Evolutionary conservation across 2,888 invertebrate species (phyloP).

Genomic region (Serrognathus titanus): DNA sequence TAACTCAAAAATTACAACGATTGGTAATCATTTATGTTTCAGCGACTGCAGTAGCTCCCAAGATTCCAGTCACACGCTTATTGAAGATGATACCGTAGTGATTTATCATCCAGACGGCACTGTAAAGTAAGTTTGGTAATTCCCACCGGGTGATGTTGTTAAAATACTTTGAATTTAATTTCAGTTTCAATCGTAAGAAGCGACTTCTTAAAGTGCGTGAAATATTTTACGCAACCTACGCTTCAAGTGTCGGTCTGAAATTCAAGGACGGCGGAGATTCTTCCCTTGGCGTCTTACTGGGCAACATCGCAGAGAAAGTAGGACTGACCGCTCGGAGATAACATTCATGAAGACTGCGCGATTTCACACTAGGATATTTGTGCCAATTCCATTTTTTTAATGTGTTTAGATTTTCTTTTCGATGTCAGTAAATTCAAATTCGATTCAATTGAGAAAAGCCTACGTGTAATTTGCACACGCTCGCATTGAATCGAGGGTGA

Average conservation of each 20-base stretch:
- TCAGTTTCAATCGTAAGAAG: slow-evolving; percentile 50
- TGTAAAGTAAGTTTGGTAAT: slow-evolving; percentile 28
- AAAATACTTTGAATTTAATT: slow-evolving; percentile 14
- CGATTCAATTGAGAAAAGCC: not conserved
- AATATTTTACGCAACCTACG: slow-evolving; percentile 57
- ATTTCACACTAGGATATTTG: slow-evolving; percentile 5
- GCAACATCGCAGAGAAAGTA: slow-evolving; percentile 59
- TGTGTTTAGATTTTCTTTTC: slow-evolving; percentile 4
- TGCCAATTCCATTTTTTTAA: slow-evolving; percentile 14
- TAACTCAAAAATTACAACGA: not conserved
- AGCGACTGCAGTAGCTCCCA: slow-evolving; percentile 44
- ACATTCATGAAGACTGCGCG: slow-evolving; percentile 1
- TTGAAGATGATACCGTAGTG: slow-evolving; percentile 45
- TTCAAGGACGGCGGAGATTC: slow-evolving; percentile 52
- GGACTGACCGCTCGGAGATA: slow-evolving; percentile 36
- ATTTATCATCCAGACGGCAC: slow-evolving; percentile 29
- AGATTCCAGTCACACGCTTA: slow-evolving; percentile 48
- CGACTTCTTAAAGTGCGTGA: slow-evolving; percentile 54
- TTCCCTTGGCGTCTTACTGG: slow-evolving; percentile 52
- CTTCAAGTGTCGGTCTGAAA: slow-evolving; percentile 53
- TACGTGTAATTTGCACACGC: too few species aligned
- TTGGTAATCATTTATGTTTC: slow-evolving; percentile 20
- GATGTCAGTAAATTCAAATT: not conserved
- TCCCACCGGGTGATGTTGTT: slow-evolving; percentile 7
- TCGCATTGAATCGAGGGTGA: too few species aligned